Conservation (phyloP, 1,140 invertebrate genomes). For the Magallana angulata region DNA sequence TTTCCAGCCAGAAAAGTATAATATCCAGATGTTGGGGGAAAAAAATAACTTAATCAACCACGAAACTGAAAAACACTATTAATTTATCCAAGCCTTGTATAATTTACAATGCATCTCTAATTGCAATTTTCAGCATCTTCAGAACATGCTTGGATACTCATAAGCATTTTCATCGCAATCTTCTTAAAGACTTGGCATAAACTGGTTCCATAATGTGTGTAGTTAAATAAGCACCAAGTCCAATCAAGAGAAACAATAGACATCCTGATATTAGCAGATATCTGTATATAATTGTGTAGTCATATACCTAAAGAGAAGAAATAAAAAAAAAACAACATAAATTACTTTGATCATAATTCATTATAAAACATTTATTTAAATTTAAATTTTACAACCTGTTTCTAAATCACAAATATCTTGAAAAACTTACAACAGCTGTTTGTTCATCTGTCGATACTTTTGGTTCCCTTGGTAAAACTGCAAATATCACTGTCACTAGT, state of each 20-base stretch:
- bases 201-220: conserved; percentile 65
- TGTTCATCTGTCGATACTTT: conserved; percentile 58
- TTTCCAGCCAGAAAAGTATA: no score
- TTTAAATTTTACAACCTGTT: not conserved
- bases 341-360: no score
- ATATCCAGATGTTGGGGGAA: no score
- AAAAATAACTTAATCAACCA: no score
- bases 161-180: conserved; percentile 29
- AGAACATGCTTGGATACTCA: no score
- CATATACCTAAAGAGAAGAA: conserved; percentile 62
- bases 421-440: conserved; percentile 52
- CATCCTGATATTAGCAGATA: conserved; percentile 62
- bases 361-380: not conserved
- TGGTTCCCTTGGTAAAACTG: conserved; percentile 65
- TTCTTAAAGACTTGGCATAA: conserved; percentile 64
- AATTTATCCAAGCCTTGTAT: no score
- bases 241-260: conserved; percentile 62
- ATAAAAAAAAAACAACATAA: not conserved
- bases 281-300: conserved; percentile 67
- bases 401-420: not conserved
- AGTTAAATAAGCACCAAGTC: conserved; percentile 56
- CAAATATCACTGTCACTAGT: conserved; percentile 62
- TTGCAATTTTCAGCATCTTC: no score
- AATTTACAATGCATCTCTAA: no score
- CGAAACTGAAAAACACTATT: no score